A percentile compares a stretch with the other conserved stretches of the same genome.
Evolutionary conservation across 2,113 vertebrate genomes (phyloP).

Genomic region (Alligator sinensis): DNA sequence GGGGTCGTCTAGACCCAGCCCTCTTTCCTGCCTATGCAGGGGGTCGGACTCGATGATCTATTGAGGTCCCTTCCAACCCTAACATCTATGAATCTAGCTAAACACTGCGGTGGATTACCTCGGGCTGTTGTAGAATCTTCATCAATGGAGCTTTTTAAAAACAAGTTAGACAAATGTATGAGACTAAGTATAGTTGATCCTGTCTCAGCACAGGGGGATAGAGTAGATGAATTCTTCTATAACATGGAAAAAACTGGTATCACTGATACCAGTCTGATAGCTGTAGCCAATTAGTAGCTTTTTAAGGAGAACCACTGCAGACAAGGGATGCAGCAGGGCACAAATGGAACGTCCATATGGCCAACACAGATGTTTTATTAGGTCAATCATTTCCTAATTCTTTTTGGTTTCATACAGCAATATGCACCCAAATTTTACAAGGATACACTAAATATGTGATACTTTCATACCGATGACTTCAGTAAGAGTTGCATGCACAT

Average conservation of each 20-base stretch:
- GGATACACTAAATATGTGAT: background rate
- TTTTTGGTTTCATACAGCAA: background rate
- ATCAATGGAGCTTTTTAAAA: too few species aligned
- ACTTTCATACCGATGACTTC: background rate
- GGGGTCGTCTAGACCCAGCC: too few species aligned
- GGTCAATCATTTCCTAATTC: background rate
- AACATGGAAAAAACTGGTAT: background rate
- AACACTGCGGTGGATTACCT: too few species aligned
- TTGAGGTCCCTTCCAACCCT: too few species aligned
- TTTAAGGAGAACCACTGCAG: background rate
- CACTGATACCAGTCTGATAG: background rate
- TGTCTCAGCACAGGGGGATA: too few species aligned
- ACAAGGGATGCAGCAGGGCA: background rate
- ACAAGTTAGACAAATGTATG: too few species aligned
- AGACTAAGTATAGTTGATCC: too few species aligned
- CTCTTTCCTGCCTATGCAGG: too few species aligned
- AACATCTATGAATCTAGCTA: background rate
- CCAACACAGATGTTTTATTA: background rate
- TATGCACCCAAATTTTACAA: background rate
- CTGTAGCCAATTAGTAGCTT: background rate
- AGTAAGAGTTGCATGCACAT: background rate
- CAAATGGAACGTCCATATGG: background rate
- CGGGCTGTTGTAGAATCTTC: too few species aligned
- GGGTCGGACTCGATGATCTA: too few species aligned
- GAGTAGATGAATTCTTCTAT: too few species aligned